Conservation (phyloP, 2,113 vertebrate genomes). For the Tachysurus fulvidraco region DNA sequence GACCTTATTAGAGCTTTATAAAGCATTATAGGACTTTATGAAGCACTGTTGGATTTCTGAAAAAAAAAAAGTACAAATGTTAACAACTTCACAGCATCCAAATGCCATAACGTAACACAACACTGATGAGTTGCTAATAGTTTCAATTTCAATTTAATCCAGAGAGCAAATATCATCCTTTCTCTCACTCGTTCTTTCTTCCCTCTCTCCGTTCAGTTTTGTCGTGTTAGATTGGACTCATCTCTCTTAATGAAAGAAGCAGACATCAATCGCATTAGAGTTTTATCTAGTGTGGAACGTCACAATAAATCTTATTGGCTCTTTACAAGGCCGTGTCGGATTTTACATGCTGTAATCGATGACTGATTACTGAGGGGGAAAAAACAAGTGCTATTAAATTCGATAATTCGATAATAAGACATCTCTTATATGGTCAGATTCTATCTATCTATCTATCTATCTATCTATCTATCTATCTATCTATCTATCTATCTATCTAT, state of each 20-base stretch:
- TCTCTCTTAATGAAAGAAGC: conserved; percentile 50
- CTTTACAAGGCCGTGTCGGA: conserved; percentile 28
- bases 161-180: neutral
- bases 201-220: conserved; percentile 44
- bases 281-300: conserved; percentile 34
- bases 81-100: neutral
- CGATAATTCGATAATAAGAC: no score
- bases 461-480: neutral
- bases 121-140: neutral
- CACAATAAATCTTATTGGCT: conserved; percentile 33
- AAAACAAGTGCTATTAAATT: conserved; percentile 28
- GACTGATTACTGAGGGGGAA: conserved; percentile 30
- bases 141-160: neutral
- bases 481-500: neutral
- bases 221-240: conserved; percentile 52
- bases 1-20: neutral
- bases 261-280: conserved; percentile 26
- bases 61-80: neutral
- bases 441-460: no score
- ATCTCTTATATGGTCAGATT: neutral
- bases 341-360: conserved; percentile 25
- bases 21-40: neutral
- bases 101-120: neutral
- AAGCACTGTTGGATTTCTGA: neutral
- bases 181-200: conserved; percentile 18